Base-by-base conservation (phyloP, 2,113 vertebrate species). In the Pollachius pollachius region DNA sequence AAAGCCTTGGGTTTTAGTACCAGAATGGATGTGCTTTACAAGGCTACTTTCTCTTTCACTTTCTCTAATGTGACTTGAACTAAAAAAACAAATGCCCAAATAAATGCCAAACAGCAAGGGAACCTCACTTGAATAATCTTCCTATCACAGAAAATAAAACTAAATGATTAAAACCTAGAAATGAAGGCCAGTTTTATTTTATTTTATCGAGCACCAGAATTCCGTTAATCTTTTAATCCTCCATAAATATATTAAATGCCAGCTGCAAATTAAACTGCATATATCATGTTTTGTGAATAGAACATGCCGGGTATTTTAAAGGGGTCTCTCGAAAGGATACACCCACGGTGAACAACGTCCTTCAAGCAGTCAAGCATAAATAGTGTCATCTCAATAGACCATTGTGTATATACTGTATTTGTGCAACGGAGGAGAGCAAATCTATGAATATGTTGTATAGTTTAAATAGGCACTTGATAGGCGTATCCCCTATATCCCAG, bases 381-480 rank as follows among this genome's bases (percentile, higher is more conserved):
- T 90, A 91, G 78, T 84, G 81, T 85, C 73, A 84, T 86, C 58
- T 76, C 69, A 74, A 83, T 89, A 89, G 86, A 89, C 85, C 85
- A 89, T 76, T 79, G 84, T 85, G 82, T 87, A 89, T 89, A 90
- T 89, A 81, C 82, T 88, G 89, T 90, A 85, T 86, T 85, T 90
- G 88, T 91, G 87, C 85, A 86, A 87, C 79, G 77, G 80, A 91
- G 86, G 85, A 88, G 84, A 90, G 84, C 84, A 88, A 88, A 88
- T 88, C 87, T 84, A 87, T 88, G 86, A 91, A 89, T 86, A 83
- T 90, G 87, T 82, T 84, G 90, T 92, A 91, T 91, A 89, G 85
- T 89, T 86, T 87, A 89, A 88, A 90, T 91, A 92, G 92, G 91
- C 92, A 93, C 92, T 93, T 93, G 87, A 91, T 88, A 91, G 89